A percentile compares a stretch with the other conserved stretches of the same genome.
Conservation (phyloP, 2,113 vertebrate species). For the Theristicus caerulescens region DNA sequence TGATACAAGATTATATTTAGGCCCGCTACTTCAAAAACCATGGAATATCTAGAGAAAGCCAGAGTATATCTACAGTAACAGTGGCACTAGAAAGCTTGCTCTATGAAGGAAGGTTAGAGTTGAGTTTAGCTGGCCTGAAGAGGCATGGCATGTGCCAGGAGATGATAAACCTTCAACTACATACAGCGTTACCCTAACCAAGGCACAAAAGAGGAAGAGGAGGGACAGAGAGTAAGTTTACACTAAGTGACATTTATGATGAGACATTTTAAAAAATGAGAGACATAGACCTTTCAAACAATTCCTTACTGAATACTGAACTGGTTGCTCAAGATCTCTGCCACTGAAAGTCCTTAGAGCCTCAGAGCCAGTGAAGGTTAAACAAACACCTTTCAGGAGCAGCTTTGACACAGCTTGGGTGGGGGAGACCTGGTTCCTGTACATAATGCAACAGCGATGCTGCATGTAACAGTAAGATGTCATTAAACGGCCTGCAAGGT, state of each 20-base stretch:
- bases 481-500: neutral
- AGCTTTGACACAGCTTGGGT: neutral
- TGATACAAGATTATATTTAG: neutral
- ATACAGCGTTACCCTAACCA: accelerated
- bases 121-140: neutral
- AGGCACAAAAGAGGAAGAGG: neutral
- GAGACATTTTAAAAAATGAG: neutral
- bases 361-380: neutral
- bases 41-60: accelerated
- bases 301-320: neutral
- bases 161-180: neutral
- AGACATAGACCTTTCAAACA: neutral
- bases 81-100: neutral
- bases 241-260: neutral
- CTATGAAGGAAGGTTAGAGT: accelerated
- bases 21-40: neutral
- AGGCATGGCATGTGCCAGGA: neutral
- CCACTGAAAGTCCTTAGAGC: neutral
- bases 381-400: neutral
- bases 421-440: neutral
- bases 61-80: accelerated
- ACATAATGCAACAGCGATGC: accelerated
- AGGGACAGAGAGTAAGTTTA: neutral
- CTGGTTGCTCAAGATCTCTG: neutral
- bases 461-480: neutral